Evolutionary conservation across 2,113 vertebrate genomes (phyloP).

Genomic region (Poecilia latipinna): DNA sequence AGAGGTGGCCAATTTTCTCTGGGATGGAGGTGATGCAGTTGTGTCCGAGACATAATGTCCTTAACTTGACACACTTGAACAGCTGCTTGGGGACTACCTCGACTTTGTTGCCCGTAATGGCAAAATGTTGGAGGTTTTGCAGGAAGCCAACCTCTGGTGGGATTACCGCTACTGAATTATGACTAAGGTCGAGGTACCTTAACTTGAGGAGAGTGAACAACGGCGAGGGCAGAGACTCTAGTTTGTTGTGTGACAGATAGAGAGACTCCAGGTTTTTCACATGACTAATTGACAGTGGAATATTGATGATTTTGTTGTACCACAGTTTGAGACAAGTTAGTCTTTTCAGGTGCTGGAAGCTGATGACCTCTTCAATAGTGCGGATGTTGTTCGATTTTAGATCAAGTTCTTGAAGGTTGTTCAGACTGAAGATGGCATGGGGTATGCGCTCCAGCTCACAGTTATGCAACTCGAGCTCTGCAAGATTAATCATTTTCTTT

Average conservation of each 20-base stretch:
- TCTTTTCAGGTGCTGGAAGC: constrained; percentile 98
- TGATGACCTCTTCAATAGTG: constrained; percentile 97
- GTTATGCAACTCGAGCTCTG: constrained; percentile 93
- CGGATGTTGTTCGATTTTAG: constrained; percentile 98
- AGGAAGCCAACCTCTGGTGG: constrained; percentile 90
- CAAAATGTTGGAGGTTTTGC: constrained; percentile 95
- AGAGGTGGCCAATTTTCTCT: constrained; percentile 90
- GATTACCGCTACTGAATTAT: constrained; percentile 89
- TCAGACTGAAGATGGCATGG: constrained; percentile 97
- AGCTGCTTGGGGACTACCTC: constrained; percentile 93
- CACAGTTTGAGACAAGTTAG: constrained; percentile 96
- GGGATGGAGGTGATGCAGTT: constrained; percentile 91
- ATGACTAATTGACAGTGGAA: constrained; percentile 93
- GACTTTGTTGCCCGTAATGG: constrained; percentile 93
- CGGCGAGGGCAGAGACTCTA: constrained; percentile 89
- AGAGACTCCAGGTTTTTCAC: constrained; percentile 95
- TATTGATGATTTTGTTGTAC: constrained; percentile 97
- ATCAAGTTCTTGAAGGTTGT: constrained; percentile 95
- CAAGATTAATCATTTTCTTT: constrained; percentile 98
- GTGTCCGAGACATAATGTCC: constrained; percentile 91
- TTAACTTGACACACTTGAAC: constrained; percentile 94
- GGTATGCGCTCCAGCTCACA: constrained; percentile 98
- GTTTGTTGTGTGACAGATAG: constrained; percentile 96
- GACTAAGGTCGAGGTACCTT: constrained; percentile 92
- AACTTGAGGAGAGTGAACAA: constrained; percentile 95